Evolutionary conservation across 2,888 invertebrate species (phyloP).

Genomic region (Crepidodera aurea): DNA sequence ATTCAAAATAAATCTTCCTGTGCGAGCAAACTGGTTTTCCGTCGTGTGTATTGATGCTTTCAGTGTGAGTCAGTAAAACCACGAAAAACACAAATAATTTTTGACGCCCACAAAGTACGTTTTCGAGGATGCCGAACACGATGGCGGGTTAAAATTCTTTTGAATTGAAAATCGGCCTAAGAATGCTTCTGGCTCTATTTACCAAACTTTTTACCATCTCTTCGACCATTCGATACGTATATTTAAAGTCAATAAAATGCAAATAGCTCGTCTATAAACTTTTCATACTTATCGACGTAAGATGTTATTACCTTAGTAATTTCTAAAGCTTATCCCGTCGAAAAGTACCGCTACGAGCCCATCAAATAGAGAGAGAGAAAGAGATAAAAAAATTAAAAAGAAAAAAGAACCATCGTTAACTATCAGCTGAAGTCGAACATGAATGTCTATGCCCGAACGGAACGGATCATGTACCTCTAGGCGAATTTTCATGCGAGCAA

Average conservation of each 20-base stretch:
- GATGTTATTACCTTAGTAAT: conserved; percentile 3
- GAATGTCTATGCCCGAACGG: neutral
- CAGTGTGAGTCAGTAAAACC: too few species aligned
- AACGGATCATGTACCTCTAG: conserved; percentile 3
- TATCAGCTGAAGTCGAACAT: neutral
- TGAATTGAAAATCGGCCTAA: too few species aligned
- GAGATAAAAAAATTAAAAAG: neutral
- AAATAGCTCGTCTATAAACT: neutral
- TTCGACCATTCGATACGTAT: too few species aligned
- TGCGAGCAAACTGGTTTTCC: too few species aligned
- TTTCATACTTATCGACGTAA: conserved; percentile 1
- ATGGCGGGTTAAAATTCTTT: too few species aligned
- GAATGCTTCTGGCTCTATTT: too few species aligned
- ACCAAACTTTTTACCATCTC: too few species aligned
- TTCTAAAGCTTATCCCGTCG: conserved; percentile 9
- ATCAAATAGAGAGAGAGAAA: conserved; percentile 1
- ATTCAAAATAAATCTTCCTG: too few species aligned
- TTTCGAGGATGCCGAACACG: too few species aligned
- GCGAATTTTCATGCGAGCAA: neutral
- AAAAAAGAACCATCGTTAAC: neutral
- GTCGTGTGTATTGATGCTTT: too few species aligned
- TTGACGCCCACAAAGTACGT: too few species aligned
- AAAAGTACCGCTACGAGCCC: conserved; percentile 12
- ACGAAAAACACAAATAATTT: too few species aligned
- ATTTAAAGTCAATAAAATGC: conserved; percentile 2